Evolutionary conservation across 2,113 vertebrate species (phyloP).

Genomic region (Phyllostomus discolor): DNA sequence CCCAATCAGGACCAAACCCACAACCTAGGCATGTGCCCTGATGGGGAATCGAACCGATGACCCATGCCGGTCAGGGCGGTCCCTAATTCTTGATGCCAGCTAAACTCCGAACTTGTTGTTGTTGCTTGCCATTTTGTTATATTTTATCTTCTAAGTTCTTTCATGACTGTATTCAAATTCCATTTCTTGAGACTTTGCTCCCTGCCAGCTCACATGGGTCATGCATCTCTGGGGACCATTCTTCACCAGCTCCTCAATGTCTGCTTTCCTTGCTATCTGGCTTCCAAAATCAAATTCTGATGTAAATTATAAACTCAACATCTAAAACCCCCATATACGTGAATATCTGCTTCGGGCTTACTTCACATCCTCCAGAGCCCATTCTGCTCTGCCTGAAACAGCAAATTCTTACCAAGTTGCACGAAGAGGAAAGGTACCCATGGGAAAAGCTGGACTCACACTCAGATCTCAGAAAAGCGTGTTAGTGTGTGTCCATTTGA

Average conservation of each 20-base stretch:
- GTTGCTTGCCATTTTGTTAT: background rate
- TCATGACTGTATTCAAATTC: background rate
- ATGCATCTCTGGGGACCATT: background rate
- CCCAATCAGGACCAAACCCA: too few relatives aligned
- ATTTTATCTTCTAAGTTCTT: background rate
- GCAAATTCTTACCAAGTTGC: background rate
- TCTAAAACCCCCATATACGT: background rate
- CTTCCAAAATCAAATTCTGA: conserved; percentile 3
- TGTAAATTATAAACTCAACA: background rate
- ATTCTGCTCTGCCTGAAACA: background rate
- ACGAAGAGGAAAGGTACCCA: background rate
- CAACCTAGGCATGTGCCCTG: too few relatives aligned
- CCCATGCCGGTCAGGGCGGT: too few relatives aligned
- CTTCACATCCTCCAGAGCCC: background rate
- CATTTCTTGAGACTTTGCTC: background rate
- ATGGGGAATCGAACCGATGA: too few relatives aligned
- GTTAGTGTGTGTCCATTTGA: background rate
- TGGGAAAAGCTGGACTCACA: background rate
- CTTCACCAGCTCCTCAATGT: background rate
- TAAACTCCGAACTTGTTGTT: background rate
- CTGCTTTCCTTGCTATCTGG: background rate
- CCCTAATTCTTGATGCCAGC: background rate
- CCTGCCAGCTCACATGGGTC: background rate
- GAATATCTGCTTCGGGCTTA: background rate
- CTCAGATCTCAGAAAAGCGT: background rate